Evolutionary conservation across 2,797 vertebrate genomes (phyloP).

Genomic region (Aselliscus stoliczkanus): DNA sequence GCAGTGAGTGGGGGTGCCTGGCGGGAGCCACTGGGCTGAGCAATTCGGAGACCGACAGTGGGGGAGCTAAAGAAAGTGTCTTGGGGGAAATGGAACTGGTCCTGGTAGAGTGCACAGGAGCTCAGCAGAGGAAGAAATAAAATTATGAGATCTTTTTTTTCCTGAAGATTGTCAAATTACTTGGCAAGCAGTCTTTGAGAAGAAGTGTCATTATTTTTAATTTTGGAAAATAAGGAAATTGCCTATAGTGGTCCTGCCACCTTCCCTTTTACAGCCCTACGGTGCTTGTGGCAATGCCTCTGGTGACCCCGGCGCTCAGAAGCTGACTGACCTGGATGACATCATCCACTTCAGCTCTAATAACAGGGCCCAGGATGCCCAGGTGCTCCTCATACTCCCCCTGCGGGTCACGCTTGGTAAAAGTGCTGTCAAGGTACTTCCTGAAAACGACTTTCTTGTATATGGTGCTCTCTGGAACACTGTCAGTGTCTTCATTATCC

Average conservation of each 20-base stretch:
- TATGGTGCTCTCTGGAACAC: constrained; percentile 71
- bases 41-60: not conserved
- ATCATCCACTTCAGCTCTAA: constrained; percentile 93
- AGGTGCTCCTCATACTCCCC: constrained; percentile 93
- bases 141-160: not conserved
- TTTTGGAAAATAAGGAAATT: not conserved
- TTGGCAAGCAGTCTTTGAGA: not conserved
- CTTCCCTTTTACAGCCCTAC: not conserved
- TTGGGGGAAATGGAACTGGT: not conserved
- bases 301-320: not conserved
- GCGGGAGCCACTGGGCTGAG: not conserved
- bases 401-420: constrained; percentile 83
- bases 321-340: constrained; percentile 87
- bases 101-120: not conserved
- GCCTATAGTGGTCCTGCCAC: not conserved
- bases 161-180: not conserved
- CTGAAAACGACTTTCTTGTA: constrained; percentile 93
- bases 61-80: not conserved
- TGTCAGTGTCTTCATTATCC: constrained; percentile 72
- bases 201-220: not conserved
- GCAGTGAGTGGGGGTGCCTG: not conserved
- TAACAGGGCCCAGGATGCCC: constrained; percentile 94
- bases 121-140: not conserved
- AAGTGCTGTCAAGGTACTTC: constrained; percentile 89
- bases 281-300: not conserved